Percentiles rank a stretch among this genome's conserved stretches.
Conservation (phyloP, 1,140 invertebrate species). For the Teleogryllus occipitalis region DNA sequence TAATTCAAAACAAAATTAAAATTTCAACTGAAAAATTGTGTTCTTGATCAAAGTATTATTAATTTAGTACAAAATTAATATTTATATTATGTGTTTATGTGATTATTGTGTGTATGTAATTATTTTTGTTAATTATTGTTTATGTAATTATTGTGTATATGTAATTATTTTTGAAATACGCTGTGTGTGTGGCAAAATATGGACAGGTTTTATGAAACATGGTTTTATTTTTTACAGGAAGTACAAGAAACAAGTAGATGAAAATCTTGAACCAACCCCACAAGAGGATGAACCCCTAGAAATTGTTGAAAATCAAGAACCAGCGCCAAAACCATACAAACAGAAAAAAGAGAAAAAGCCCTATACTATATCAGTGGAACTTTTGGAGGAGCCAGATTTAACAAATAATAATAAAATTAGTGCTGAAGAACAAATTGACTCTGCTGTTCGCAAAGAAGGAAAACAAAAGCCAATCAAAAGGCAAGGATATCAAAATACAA, state of each 20-base stretch:
- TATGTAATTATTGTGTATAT: too few relatives aligned
- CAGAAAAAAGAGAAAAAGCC: background rate
- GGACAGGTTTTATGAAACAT: too few relatives aligned
- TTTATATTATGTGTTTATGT: too few relatives aligned
- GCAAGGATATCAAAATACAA: background rate
- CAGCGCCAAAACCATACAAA: background rate
- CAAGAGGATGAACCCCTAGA: background rate
- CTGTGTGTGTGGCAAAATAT: too few relatives aligned
- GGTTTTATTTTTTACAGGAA: background rate
- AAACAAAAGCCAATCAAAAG: background rate
- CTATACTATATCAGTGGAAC: background rate
- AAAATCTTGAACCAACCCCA: background rate
- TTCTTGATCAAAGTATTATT: too few relatives aligned
- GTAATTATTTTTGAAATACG: too few relatives aligned
- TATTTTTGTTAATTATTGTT: too few relatives aligned
- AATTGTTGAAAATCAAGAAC: background rate
- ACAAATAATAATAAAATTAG: background rate
- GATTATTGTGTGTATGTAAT: too few relatives aligned
- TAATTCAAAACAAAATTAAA: too few relatives aligned
- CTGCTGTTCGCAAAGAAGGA: background rate
- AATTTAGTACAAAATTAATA: too few relatives aligned
- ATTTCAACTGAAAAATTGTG: too few relatives aligned
- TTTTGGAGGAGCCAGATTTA: background rate
- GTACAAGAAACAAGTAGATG: background rate
- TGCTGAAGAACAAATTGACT: background rate